Evolutionary conservation across 2,797 vertebrate genomes (phyloP).

Genomic region (Selene dorsalis): DNA sequence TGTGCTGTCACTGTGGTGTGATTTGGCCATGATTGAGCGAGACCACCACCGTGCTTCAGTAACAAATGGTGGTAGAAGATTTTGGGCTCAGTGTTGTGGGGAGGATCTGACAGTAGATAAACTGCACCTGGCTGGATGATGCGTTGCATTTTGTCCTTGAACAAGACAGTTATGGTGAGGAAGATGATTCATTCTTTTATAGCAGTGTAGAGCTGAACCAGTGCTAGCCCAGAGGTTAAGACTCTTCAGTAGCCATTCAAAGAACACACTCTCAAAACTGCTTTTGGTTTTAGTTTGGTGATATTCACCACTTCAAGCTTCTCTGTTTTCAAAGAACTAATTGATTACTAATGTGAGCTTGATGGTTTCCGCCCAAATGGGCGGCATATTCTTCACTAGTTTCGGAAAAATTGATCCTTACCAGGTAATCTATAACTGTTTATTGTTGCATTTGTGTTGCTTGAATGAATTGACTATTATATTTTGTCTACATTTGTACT

Average conservation of each 20-base stretch:
- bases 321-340: not conserved
- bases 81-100: conserved; percentile 6
- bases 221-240: not conserved
- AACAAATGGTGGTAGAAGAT: conserved; percentile 14
- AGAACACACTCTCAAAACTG: not conserved
- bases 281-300: not conserved
- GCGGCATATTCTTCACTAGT: not conserved
- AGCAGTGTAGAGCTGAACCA: not conserved
- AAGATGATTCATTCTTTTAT: conserved; percentile 35
- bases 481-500: not conserved
- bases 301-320: not conserved
- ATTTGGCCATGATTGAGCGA: conserved; percentile 23
- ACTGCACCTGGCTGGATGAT: not conserved
- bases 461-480: not conserved
- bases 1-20: conserved; percentile 13
- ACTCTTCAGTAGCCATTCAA: not conserved
- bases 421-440: not conserved
- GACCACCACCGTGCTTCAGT: not conserved
- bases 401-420: not conserved
- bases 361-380: not conserved
- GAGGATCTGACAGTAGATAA: conserved; percentile 15
- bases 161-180: conserved; percentile 4
- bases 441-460: not conserved
- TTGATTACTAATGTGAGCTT: not conserved
- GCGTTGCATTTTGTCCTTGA: conserved; percentile 12